Conservation (phyloP, 2,113 vertebrate species). For the Nycticebus coucang region DNA sequence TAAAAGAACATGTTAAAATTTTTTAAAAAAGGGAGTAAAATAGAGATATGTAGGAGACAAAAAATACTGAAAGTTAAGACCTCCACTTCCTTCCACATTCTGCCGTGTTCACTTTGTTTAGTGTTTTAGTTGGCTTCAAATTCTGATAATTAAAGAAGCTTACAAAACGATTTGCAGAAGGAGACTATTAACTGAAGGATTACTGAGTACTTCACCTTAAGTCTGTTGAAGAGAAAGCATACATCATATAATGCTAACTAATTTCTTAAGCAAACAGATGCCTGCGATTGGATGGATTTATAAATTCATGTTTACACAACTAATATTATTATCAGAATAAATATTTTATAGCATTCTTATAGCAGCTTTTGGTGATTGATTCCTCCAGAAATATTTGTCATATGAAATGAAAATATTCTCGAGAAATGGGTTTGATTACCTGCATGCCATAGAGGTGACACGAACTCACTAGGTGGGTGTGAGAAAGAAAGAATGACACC, state of each 20-base stretch:
- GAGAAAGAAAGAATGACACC: neutral
- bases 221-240: neutral
- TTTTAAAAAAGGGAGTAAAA: neutral
- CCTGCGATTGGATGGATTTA: neutral
- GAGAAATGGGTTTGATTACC: neutral
- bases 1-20: too few relatives aligned
- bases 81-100: neutral
- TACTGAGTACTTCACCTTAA: neutral
- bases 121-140: slow-evolving; percentile 30
- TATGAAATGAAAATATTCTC: slow-evolving; percentile 21
- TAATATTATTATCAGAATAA: slow-evolving; percentile 31
- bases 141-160: slow-evolving; percentile 31
- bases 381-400: neutral
- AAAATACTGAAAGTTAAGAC: neutral
- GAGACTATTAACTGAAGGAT: slow-evolving; percentile 21
- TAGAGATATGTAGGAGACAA: neutral
- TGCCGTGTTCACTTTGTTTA: neutral
- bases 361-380: neutral
- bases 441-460: neutral
- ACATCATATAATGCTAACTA: neutral
- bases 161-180: slow-evolving; percentile 20
- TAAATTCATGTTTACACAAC: slow-evolving; percentile 4
- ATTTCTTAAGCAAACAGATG: slow-evolving; percentile 47
- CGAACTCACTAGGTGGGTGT: neutral
- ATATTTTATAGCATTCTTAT: slow-evolving; percentile 30